Evolutionary conservation across 2,797 vertebrate species (phyloP), one percentile per base, ranked within the genome.

Genomic region (Darevskia nairensis): DNA sequence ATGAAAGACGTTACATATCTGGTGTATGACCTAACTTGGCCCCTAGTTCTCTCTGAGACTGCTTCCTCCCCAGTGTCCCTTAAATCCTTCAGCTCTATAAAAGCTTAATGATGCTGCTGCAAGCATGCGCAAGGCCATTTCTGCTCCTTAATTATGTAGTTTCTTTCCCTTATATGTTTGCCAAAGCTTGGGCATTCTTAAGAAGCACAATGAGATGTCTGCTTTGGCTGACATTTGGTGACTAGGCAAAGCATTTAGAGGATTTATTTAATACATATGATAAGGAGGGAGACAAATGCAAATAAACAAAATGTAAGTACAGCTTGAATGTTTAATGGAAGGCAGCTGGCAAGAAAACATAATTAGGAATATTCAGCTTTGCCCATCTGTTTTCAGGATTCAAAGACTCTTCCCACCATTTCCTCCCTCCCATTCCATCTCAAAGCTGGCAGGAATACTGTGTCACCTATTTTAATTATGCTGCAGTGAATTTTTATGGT

Each of bases 391-490:
- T 75, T 76, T 82, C 61, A 85, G 61, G 79, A 74, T 41, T 71
- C 64, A 44, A 76, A 61, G 46, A 39, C 44, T n/a, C 64, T 84
- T 84, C 32, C 32, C 35, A 71, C 35, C 55, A n/a, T 5, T 41
- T 82, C 21, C 55, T 64, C 41, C 21, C 44, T 27, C 27, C 71
- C 27, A 44, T 27, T n/a, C 3, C 44, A 81, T 80, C 46, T 32
- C 9, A 76, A 87, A 85, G 27, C 77, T 85, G 82, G 78, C 86
- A 90, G 35, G 69, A 77, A 71, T 76, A 46, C 39, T 72, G 29
- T 61, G 66, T 85, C 46, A 29, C 64, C 78, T 81, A 69, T 68
- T 78, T 90, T 87, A 85, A 87, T 81, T 84, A 81, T 35, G n/a
- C 35, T 71, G 21, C 59, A 77, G 59, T 89, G 29, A 61, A 46